Base-by-base conservation (phyloP, 2,113 vertebrate genomes). In the Trogon surrucura region DNA sequence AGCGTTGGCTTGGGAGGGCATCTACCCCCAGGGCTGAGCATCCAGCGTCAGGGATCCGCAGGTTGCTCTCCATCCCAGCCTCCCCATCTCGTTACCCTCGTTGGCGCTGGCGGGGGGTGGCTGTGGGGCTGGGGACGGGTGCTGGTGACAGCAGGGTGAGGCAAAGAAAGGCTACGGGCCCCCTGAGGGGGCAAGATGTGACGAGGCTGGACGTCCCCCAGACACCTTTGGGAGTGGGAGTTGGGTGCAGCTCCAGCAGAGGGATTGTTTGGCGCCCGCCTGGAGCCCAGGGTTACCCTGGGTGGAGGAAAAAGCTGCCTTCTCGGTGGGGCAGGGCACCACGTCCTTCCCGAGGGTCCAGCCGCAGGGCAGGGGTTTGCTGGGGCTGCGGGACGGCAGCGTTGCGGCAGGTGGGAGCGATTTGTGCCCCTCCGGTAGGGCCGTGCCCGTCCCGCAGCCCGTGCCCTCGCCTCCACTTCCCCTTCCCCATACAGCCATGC, bases 311-410 rank as follows among this genome's bases (percentile, higher is more conserved):
- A 57, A 44, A 44, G 9, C 21, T 7, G 22, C 45, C 32, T 16
- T 23, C 62, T 38, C 4, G 6, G 19, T 0, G 5, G 30, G 25
- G 29, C 47, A 3, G 82, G 44, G 20, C 29, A 7, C 32, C 0
- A 13, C 3, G 3, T 38, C 60, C 61, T 5, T 25, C 20, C 25
- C 1, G 26, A 6, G 2, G 5, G 53, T 5, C 54, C 30, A 2
- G 54, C 26, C 32, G 22, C 5, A 4, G 0, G 48, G 47, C 26
- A 41, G n/a, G 56, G 50, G 12, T 3, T 19, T 15, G 74, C 7
- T 0, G 19, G 34, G 3, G 44, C 22, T 17, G 62, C 4, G 20
- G 26, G 17, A 2, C 3, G 6, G 27, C 0, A 13, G n/a, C 2
- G 5, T 4, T 12, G 1, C 8, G 45, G 41, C 10, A 9, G 38